These are phyloP conservation scores for Holothuria scabra DNA, from an alignment of 53 echinoderm and acorn worm species.

Conservation along the genomic window DNA sequence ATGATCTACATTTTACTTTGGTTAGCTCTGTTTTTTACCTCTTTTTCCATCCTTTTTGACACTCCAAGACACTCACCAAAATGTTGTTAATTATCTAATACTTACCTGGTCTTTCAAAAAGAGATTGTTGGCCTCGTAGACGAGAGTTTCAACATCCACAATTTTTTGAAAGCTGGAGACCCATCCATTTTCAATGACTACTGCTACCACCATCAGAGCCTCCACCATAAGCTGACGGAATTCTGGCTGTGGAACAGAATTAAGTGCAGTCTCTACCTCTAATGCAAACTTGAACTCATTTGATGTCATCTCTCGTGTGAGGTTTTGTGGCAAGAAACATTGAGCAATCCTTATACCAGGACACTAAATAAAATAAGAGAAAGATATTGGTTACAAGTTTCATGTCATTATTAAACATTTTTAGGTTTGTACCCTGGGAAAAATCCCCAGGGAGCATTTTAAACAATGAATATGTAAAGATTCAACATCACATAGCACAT, in stretches of 20 bases:
- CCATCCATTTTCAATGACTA: constrained; percentile 91
- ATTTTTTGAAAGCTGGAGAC: constrained; percentile 68
- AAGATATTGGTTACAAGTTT: background rate
- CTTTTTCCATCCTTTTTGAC: too few relatives aligned
- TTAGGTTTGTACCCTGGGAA: too few relatives aligned
- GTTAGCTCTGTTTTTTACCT: too few relatives aligned
- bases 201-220: constrained; percentile 87
- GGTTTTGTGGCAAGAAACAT: constrained; percentile 76
- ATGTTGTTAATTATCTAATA: background rate
- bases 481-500: too few relatives aligned
- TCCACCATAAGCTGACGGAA: constrained; percentile 98
- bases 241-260: constrained; percentile 88
- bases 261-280: constrained; percentile 86
- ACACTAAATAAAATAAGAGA: constrained; percentile 51
- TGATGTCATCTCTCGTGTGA: constrained; percentile 95
- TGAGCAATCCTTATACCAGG: constrained; percentile 81
- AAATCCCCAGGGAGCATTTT: too few relatives aligned
- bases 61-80: too few relatives aligned
- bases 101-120: constrained; percentile 93
- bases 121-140: constrained; percentile 81
- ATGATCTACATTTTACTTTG: too few relatives aligned
- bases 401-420: background rate
- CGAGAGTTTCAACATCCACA: constrained; percentile 77
- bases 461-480: too few relatives aligned
- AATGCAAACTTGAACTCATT: constrained; percentile 97